Conservation (phyloP, 1,140 invertebrate genomes). For the Camponotus vicinus region DNA sequence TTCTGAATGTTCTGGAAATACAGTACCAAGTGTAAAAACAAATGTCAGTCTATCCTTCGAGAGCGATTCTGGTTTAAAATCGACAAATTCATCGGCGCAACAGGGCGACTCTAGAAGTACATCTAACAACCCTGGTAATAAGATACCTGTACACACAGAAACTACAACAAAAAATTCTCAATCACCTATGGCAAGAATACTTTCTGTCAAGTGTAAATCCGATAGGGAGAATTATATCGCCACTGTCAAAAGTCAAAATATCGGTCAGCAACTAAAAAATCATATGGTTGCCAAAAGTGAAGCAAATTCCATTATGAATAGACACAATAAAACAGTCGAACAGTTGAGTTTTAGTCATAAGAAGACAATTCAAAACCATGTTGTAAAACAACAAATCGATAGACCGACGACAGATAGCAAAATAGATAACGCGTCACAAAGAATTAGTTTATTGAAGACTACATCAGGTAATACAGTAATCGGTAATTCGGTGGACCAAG, state of each 20-base stretch:
- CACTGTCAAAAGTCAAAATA: constrained; percentile 70
- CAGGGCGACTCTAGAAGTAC: constrained; percentile 58
- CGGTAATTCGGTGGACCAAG: constrained; percentile 70
- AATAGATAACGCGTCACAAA: constrained; percentile 74
- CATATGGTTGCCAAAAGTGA: constrained; percentile 76
- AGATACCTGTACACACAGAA: constrained; percentile 68
- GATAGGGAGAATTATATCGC: constrained; percentile 75
- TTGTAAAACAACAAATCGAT: constrained; percentile 74
- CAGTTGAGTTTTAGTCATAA: constrained; percentile 75
- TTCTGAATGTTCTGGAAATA: constrained; percentile 70
- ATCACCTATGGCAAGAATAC: constrained; percentile 71
- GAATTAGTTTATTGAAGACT: constrained; percentile 81
- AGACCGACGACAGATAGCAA: constrained; percentile 63
- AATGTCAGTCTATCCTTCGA: constrained; percentile 74
- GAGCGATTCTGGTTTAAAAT: constrained; percentile 73
- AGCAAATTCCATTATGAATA: constrained; percentile 74
- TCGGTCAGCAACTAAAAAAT: constrained; percentile 82
- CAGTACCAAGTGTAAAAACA: constrained; percentile 68
- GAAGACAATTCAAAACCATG: constrained; percentile 80
- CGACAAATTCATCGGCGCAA: constrained; percentile 66
- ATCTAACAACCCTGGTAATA: constrained; percentile 72
- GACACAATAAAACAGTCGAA: constrained; percentile 76
- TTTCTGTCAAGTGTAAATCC: constrained; percentile 75
- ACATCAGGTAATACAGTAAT: constrained; percentile 64
- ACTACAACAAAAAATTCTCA: constrained; percentile 70